Evolutionary conservation across 2,113 vertebrate species (phyloP).

Genomic region (Stictonetta naevosa): DNA sequence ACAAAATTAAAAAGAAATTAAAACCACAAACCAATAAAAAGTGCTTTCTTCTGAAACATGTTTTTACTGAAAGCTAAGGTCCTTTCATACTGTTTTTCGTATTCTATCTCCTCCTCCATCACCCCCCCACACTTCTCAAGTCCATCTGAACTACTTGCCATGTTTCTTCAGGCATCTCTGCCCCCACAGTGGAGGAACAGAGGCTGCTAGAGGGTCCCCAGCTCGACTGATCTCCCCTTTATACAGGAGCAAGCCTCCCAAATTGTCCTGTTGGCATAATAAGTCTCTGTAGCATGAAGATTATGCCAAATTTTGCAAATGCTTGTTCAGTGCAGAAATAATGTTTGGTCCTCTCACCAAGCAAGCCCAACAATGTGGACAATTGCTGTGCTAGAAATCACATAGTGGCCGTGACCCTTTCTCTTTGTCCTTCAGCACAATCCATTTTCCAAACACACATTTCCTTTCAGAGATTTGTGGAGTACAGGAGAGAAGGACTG

Average conservation of each 20-base stretch:
- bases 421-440: neutral
- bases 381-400: neutral
- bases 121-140: accelerated
- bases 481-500: neutral
- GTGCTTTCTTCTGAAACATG: neutral
- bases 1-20: neutral
- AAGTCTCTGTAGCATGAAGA: neutral
- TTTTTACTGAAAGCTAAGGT: neutral
- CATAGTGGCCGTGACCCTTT: neutral
- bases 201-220: neutral
- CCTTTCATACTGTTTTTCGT: neutral
- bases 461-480: neutral
- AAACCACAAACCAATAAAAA: neutral
- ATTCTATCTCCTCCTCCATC: neutral
- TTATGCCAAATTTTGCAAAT: neutral
- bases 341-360: neutral
- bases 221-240: neutral
- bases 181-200: neutral
- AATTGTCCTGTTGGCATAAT: neutral
- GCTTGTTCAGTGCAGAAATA: neutral
- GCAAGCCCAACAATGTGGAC: neutral
- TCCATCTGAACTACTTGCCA: accelerated
- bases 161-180: neutral
- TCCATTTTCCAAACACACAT: neutral
- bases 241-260: neutral